These are phyloP conservation scores for Burhinus oedicnemus DNA, from an alignment of 2,113 vertebrate genomes.

Conservation along the genomic window DNA sequence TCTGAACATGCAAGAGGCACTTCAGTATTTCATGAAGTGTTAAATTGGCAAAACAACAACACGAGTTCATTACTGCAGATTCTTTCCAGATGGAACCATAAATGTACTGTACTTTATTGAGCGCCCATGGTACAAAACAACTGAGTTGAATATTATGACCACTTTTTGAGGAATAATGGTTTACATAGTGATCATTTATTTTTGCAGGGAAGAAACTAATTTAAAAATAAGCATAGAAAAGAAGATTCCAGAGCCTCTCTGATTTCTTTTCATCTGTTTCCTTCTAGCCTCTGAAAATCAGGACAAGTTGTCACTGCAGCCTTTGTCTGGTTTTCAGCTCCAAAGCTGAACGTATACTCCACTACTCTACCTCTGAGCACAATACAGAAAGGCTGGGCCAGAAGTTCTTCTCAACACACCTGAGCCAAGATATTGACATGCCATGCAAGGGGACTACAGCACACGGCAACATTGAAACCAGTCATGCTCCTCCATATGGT, in stretches of 20 bases:
- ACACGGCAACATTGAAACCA: not conserved
- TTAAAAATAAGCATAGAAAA: not conserved
- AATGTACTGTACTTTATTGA: slow-evolving; percentile 5
- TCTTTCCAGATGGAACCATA: slow-evolving; percentile 59
- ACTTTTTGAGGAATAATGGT: not conserved
- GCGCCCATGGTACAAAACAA: not conserved
- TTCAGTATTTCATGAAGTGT: slow-evolving; percentile 71
- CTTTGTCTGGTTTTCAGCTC: not conserved
- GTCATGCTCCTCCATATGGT: rapidly evolving
- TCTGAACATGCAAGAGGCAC: slow-evolving; percentile 63
- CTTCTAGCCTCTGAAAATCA: not conserved
- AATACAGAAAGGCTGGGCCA: too few species aligned
- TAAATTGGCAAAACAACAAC: slow-evolving; percentile 69
- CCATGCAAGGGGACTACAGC: rapidly evolving
- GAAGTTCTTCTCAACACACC: not conserved
- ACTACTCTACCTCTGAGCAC: not conserved
- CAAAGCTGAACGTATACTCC: not conserved
- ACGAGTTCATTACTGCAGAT: slow-evolving; percentile 57
- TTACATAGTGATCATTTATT: not conserved
- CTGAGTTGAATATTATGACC: not conserved
- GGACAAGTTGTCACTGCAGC: not conserved
- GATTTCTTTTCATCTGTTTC: not conserved
- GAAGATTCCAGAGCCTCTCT: not conserved
- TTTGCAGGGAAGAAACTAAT: not conserved
- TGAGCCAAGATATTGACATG: too few species aligned